Conservation (phyloP, 2,797 vertebrate species). For the Lophius americanus region DNA sequence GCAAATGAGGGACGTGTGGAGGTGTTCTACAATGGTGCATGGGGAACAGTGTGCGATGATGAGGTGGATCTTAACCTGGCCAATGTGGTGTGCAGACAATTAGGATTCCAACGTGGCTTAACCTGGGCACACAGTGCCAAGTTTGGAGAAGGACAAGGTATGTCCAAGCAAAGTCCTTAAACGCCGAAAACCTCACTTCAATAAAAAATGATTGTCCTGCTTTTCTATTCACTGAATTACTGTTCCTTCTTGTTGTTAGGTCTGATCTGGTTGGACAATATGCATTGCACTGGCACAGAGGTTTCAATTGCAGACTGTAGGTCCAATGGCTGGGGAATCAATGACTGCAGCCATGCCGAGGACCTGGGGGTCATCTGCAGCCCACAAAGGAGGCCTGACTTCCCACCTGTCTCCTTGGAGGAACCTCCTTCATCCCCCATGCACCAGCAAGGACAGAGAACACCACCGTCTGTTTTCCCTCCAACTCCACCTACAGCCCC, state of each 20-base stretch:
- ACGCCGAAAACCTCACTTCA: neutral
- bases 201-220: neutral
- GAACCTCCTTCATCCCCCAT: slow-evolving; percentile 38
- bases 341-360: slow-evolving; percentile 92
- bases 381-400: slow-evolving; percentile 55
- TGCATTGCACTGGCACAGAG: slow-evolving; percentile 88
- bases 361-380: slow-evolving; percentile 92
- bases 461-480: slow-evolving; percentile 24
- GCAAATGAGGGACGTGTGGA: slow-evolving; percentile 91
- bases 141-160: slow-evolving; percentile 92
- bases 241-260: slow-evolving; percentile 71
- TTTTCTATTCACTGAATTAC: neutral
- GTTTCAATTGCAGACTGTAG: slow-evolving; percentile 85
- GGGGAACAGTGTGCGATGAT: slow-evolving; percentile 96
- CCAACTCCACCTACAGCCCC: slow-evolving; percentile 31
- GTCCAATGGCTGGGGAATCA: slow-evolving; percentile 94
- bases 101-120: slow-evolving; percentile 87
- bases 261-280: slow-evolving; percentile 95
- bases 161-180: neutral
- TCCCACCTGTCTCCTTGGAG: slow-evolving; percentile 35
- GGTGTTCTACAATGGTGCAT: slow-evolving; percentile 87
- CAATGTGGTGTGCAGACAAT: slow-evolving; percentile 87
- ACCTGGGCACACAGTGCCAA: slow-evolving; percentile 97
- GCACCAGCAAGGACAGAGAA: slow-evolving; percentile 43
- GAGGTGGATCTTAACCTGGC: slow-evolving; percentile 88